These are phyloP conservation scores for Hirundo rustica DNA, from an alignment of 2,797 vertebrate genomes.

Conservation along the genomic window DNA sequence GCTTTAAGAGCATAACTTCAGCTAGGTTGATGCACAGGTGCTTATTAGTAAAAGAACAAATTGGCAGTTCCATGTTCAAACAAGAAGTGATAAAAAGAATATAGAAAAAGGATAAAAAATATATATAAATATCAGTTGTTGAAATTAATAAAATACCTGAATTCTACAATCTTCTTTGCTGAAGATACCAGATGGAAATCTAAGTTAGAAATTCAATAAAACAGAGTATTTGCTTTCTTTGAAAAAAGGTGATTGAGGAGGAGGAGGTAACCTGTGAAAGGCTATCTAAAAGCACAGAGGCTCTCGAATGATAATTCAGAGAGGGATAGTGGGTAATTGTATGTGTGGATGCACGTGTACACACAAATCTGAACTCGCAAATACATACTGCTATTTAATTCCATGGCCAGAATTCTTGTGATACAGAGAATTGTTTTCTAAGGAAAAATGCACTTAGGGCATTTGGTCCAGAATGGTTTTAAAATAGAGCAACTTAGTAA, in stretches of 20 bases:
- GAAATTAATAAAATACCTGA: not conserved
- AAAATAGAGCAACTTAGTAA: not conserved
- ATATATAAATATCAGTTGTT: not conserved
- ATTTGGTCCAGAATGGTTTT: not conserved
- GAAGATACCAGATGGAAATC: not conserved
- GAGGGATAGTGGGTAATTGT: not conserved
- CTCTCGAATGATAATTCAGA: not conserved
- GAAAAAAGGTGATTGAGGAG: not conserved
- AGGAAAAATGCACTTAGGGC: not conserved
- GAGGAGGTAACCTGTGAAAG: not conserved
- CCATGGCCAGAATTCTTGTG: not conserved
- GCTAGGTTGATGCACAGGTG: not conserved
- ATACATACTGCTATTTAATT: accelerated
- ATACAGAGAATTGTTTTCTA: not conserved
- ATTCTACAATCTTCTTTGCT: not conserved
- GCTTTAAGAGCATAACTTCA: not conserved
- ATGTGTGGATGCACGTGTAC: too few species aligned
- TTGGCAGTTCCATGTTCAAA: not conserved
- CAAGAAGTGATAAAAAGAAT: not conserved
- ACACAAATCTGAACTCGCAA: not conserved
- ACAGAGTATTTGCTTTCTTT: not conserved
- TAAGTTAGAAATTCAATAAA: not conserved
- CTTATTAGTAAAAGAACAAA: not conserved
- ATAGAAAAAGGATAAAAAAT: not conserved
- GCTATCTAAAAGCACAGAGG: not conserved